These are phyloP conservation scores for Chaetops frenatus DNA, from an alignment of 2,113 vertebrate species.

Conservation along the genomic window DNA sequence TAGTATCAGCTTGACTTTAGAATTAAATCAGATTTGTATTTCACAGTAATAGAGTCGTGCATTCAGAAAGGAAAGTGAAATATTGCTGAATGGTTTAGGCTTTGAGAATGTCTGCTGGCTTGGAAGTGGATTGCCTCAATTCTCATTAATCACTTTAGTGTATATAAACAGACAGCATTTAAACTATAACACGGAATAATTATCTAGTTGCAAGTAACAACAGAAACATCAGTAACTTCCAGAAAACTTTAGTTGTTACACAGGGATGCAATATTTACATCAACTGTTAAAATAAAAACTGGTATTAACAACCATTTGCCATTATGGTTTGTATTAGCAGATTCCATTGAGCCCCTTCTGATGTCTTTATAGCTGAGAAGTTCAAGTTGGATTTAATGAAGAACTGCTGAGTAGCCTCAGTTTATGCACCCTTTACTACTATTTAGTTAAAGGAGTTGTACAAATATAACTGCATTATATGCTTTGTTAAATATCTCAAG, in stretches of 20 bases:
- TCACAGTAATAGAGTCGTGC: neutral
- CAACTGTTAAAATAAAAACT: neutral
- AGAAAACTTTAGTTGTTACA: neutral
- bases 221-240: neutral
- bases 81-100: neutral
- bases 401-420: neutral
- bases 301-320: neutral
- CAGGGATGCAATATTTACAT: neutral
- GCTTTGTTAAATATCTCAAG: neutral
- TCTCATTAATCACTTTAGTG: neutral
- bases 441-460: neutral
- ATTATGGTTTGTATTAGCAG: neutral
- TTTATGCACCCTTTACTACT: neutral
- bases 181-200: neutral
- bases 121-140: neutral
- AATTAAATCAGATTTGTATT: neutral
- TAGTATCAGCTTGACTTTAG: neutral
- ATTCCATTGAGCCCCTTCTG: neutral
- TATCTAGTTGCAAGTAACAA: neutral
- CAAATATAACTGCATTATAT: neutral
- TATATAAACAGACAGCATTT: neutral
- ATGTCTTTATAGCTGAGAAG: neutral
- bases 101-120: neutral
- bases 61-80: neutral
- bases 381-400: neutral